Evolutionary conservation across 2,888 invertebrate genomes (phyloP).

Genomic region (Mythimna vitellina): DNA sequence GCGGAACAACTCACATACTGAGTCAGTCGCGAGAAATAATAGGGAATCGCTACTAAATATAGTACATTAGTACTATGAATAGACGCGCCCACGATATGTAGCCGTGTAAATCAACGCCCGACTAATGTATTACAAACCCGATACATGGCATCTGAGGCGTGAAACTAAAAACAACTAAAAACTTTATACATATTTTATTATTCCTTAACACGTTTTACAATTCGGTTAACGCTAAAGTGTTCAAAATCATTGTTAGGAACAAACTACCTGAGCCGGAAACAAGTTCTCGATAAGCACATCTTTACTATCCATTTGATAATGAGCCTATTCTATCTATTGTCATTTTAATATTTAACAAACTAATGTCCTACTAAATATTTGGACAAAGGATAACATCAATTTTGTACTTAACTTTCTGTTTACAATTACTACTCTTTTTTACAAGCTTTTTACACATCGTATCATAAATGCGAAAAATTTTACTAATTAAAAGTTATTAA

Average conservation of each 20-base stretch:
- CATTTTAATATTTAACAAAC: slow-evolving; percentile 32
- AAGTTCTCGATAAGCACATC: slow-evolving; percentile 70
- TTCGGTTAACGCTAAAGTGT: slow-evolving; percentile 66
- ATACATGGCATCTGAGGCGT: slow-evolving; percentile 76
- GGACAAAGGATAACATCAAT: neutral
- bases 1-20: slow-evolving; percentile 82
- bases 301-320: slow-evolving; percentile 69
- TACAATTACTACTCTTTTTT: neutral
- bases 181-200: slow-evolving; percentile 68
- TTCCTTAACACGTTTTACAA: slow-evolving; percentile 63
- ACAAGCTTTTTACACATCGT: no score
- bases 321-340: slow-evolving; percentile 51
- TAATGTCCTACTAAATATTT: slow-evolving; percentile 18
- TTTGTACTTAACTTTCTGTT: slow-evolving; percentile 4
- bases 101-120: slow-evolving; percentile 88
- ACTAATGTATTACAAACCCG: slow-evolving; percentile 87
- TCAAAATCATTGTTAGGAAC: slow-evolving; percentile 72
- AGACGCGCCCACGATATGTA: slow-evolving; percentile 86
- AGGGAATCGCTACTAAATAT: slow-evolving; percentile 89
- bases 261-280: slow-evolving; percentile 77
- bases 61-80: slow-evolving; percentile 89
- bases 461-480: neutral
- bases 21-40: slow-evolving; percentile 87
- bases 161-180: slow-evolving; percentile 73
- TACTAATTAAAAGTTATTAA: slow-evolving; percentile 9